A percentile compares a stretch with the other conserved stretches of the same genome.
Conservation (phyloP, 2,797 vertebrate species). For the Lateolabrax maculatus region DNA sequence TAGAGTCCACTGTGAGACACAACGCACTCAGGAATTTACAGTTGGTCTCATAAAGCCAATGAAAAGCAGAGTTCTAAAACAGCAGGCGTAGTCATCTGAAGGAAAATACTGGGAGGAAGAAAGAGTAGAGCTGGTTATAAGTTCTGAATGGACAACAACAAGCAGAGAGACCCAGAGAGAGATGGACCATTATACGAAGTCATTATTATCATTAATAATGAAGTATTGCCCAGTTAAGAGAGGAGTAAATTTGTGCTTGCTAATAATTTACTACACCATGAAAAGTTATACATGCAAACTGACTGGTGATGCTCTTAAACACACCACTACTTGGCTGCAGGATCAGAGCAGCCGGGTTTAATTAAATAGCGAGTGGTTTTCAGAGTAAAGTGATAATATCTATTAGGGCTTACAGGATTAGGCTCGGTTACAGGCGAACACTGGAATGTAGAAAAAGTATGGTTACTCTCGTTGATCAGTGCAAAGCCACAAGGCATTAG, state of each 20-base stretch:
- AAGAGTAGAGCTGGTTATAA: slow-evolving; percentile 33
- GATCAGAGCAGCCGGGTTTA: slow-evolving; percentile 65
- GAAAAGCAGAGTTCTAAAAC: slow-evolving; percentile 77
- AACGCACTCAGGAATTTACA: slow-evolving; percentile 78
- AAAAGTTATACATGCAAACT: slow-evolving; percentile 26
- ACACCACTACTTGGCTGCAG: slow-evolving; percentile 26
- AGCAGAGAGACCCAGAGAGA: slow-evolving; percentile 13
- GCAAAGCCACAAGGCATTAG: slow-evolving; percentile 65
- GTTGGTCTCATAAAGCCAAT: slow-evolving; percentile 79
- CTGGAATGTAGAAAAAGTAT: slow-evolving; percentile 63
- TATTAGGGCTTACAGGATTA: slow-evolving; percentile 79
- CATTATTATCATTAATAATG: slow-evolving; percentile 17
- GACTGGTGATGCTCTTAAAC: slow-evolving; percentile 17
- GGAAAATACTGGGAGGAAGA: slow-evolving; percentile 52
- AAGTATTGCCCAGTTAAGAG: slow-evolving; percentile 26
- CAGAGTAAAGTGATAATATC: slow-evolving; percentile 79
- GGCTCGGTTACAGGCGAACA: slow-evolving; percentile 69
- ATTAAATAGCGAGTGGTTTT: slow-evolving; percentile 71
- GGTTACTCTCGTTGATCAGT: slow-evolving; percentile 60
- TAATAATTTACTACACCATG: slow-evolving; percentile 23
- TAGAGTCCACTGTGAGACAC: slow-evolving; percentile 65
- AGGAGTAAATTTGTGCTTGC: slow-evolving; percentile 29
- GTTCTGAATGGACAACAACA: slow-evolving; percentile 56
- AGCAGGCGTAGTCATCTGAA: slow-evolving; percentile 63
- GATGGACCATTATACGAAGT: slow-evolving; percentile 6